Evolutionary conservation across 2,113 vertebrate genomes (phyloP).

Genomic region (Chamaetylas fuelleborni): DNA sequence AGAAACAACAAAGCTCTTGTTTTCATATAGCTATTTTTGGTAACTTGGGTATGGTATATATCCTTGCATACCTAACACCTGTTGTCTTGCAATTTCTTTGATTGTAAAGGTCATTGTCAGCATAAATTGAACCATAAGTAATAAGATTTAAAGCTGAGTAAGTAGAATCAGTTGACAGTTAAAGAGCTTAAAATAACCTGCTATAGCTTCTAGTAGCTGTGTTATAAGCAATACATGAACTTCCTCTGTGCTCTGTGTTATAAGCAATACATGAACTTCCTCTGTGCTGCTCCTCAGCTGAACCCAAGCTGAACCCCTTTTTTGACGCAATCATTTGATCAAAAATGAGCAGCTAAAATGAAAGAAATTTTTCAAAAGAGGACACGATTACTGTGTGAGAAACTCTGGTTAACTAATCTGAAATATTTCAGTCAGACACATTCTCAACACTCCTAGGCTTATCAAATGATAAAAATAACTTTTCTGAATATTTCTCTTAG

Average conservation of each 20-base stretch:
- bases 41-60: not conserved
- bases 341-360: slow-evolving; percentile 2
- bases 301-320: not conserved
- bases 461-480: not conserved
- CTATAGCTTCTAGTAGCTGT: not conserved
- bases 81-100: not conserved
- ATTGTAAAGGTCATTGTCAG: not conserved
- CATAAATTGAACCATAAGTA: not conserved
- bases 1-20: not conserved
- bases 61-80: not conserved
- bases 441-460: not conserved
- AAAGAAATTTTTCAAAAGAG: slow-evolving; percentile 15
- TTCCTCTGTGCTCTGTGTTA: not conserved
- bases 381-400: not conserved
- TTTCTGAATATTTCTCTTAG: not conserved
- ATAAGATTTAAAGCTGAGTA: not conserved
- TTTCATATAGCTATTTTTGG: not conserved
- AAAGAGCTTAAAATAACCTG: not conserved
- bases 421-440: not conserved
- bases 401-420: not conserved
- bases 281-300: not conserved
- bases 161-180: not conserved
- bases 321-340: not conserved
- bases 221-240: not conserved
- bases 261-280: not conserved